These are phyloP conservation scores for Fragum whitleyi DNA, from an alignment of 2,888 invertebrate species.

Conservation along the genomic window DNA sequence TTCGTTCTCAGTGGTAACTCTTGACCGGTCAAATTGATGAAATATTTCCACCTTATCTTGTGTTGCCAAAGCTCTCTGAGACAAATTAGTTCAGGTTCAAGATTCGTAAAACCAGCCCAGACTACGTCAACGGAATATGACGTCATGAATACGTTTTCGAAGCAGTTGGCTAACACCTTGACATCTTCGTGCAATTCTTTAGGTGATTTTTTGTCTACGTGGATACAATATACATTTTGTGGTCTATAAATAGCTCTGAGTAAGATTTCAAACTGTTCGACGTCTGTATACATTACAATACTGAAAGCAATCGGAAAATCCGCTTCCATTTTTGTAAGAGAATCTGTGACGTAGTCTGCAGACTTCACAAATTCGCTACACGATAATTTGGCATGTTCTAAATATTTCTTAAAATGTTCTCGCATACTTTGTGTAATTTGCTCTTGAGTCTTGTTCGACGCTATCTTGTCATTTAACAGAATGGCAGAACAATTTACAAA, in stretches of 20 bases:
- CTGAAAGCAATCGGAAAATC: constrained; percentile 1
- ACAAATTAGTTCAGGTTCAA: not conserved
- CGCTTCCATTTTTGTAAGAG: constrained; percentile 5
- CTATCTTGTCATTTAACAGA: not conserved
- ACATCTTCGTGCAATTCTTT: not conserved
- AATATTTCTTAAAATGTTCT: not conserved
- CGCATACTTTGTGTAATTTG: not conserved
- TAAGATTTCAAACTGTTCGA: too few relatives aligned
- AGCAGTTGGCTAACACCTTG: not conserved
- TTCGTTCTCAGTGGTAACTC: too few relatives aligned
- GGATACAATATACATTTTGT: not conserved
- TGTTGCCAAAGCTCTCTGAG: not conserved
- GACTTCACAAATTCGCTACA: not conserved
- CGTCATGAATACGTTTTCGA: not conserved
- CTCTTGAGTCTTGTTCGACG: not conserved
- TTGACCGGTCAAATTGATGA: constrained; percentile 12
- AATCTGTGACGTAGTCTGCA: not conserved
- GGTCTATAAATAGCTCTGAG: too few relatives aligned
- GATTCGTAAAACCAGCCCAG: not conserved
- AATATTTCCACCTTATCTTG: not conserved
- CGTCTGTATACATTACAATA: too few relatives aligned
- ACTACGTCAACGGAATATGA: not conserved
- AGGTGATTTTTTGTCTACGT: constrained; percentile 13
- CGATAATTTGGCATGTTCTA: not conserved
- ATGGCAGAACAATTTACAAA: not conserved